These are phyloP conservation scores for Phthorimaea operculella DNA, from an alignment of 1,140 invertebrate species.

Conservation along the genomic window DNA sequence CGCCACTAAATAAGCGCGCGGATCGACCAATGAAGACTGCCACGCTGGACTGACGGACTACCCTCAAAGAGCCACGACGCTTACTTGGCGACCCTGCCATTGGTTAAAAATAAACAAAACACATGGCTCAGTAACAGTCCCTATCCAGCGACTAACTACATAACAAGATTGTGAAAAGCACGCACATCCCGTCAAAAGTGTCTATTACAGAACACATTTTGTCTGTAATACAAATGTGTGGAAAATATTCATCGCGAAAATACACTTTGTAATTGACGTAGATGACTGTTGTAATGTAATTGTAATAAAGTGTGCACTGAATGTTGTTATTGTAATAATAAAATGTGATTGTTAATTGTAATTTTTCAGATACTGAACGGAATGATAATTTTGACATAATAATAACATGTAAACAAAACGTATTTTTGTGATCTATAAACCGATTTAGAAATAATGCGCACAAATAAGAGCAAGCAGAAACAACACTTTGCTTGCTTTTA, in stretches of 20 bases:
- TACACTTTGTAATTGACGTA: not conserved
- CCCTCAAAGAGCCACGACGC: not conserved
- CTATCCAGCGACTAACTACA: not conserved
- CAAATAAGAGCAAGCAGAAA: slow-evolving; percentile 29
- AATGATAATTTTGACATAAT: not conserved
- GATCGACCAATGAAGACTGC: slow-evolving; percentile 54
- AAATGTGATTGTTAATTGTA: not conserved
- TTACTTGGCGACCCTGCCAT: not conserved
- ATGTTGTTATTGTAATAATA: not conserved
- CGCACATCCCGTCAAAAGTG: not conserved
- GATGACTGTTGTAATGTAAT: not conserved
- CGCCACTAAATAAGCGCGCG: slow-evolving; percentile 54
- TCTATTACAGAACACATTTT: not conserved
- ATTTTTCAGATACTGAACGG: not conserved
- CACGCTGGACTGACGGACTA: slow-evolving; percentile 35
- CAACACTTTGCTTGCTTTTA: slow-evolving; percentile 27
- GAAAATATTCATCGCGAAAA: not conserved
- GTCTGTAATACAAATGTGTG: not conserved
- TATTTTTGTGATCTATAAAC: not conserved
- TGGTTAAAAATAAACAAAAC: not conserved
- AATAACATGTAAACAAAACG: not conserved
- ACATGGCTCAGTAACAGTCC: not conserved
- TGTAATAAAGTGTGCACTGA: not conserved
- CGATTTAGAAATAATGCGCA: not conserved
- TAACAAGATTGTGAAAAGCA: not conserved